Percentiles rank a stretch among this genome's conserved stretches.
Conservation (phyloP, 2,113 vertebrate genomes). For the Plestiodon gilberti region DNA sequence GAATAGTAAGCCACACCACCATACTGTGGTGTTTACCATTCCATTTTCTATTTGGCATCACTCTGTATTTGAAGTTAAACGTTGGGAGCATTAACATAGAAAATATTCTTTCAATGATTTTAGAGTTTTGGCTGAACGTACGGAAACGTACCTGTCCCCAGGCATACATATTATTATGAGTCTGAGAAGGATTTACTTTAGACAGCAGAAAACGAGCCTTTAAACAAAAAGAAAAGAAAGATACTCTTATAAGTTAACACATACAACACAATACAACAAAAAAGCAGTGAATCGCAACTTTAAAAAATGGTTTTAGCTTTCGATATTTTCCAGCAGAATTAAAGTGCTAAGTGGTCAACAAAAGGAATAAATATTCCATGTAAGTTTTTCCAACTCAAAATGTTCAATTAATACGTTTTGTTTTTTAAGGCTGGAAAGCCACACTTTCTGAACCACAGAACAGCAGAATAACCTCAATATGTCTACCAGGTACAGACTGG, state of each 20-base stretch:
- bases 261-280: background rate
- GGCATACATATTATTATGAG: conserved; percentile 98
- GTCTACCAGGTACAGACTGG: background rate
- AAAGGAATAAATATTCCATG: background rate
- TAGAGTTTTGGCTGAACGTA: background rate
- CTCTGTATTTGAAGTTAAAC: background rate
- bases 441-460: background rate
- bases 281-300: too few relatives aligned
- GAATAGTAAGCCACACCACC: background rate
- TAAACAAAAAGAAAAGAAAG: conserved; percentile 49
- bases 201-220: conserved; percentile 97
- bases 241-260: conserved; percentile 12
- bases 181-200: conserved; percentile 98
- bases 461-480: background rate
- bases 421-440: background rate
- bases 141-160: conserved; percentile 91
- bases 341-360: background rate
- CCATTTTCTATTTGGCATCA: background rate
- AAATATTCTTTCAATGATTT: background rate
- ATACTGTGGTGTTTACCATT: background rate
- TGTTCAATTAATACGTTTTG: background rate
- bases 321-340: background rate
- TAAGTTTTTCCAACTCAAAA: background rate
- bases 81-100: background rate
- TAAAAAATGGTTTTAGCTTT: background rate